These are phyloP conservation scores for Pseudorhombus dupliciocellatus DNA, from an alignment of 2,113 vertebrate genomes.

Conservation along the genomic window DNA sequence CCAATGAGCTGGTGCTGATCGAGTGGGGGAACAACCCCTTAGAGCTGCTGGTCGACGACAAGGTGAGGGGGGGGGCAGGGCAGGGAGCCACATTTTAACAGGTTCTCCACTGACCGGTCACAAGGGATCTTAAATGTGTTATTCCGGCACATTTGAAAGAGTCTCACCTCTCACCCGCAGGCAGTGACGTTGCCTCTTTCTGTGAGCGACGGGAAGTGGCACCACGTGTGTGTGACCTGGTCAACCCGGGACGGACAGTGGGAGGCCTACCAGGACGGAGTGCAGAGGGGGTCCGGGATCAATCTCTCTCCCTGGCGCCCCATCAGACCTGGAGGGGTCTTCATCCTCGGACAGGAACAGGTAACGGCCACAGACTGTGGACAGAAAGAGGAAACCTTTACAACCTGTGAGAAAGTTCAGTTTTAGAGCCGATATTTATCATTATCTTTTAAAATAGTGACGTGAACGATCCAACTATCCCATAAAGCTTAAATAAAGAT, in stretches of 20 bases:
- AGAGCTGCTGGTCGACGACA: conserved; percentile 83
- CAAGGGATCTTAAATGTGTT: neutral
- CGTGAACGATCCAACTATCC: neutral
- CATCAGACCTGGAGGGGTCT: conserved; percentile 85
- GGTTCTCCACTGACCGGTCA: no score
- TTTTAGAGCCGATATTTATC: no score
- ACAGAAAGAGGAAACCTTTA: neutral
- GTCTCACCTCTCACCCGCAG: conserved; percentile 53
- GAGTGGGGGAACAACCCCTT: conserved; percentile 84
- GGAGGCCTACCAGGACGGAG: conserved; percentile 86
- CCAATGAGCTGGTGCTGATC: conserved; percentile 85
- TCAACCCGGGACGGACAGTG: conserved; percentile 83
- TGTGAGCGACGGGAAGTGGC: conserved; percentile 84
- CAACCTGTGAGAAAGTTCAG: neutral
- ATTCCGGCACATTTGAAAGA: neutral
- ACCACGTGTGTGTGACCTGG: conserved; percentile 86
- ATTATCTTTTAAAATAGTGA: neutral
- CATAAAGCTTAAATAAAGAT: neutral
- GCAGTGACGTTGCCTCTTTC: conserved; percentile 79
- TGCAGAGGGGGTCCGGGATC: conserved; percentile 81
- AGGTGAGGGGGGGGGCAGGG: no score
- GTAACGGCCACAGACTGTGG: conserved; percentile 50
- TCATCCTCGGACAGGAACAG: conserved; percentile 87
- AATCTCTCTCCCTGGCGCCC: conserved; percentile 86
- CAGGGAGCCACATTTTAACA: no score